Evolutionary conservation across 1,140 invertebrate genomes (phyloP).

Genomic region (Drosophila ananassae): DNA sequence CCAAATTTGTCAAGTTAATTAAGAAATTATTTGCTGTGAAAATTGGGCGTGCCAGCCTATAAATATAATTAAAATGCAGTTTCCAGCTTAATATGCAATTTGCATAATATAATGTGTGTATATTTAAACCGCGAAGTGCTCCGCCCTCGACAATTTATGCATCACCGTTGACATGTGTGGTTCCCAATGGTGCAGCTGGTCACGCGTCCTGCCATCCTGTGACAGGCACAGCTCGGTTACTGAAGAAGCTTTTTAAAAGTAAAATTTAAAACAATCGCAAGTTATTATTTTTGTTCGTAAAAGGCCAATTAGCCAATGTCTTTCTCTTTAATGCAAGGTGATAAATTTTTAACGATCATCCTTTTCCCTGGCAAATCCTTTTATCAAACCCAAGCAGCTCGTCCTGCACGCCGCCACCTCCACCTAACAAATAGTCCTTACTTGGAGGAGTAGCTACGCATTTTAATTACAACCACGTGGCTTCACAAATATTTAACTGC

Average conservation of each 20-base stretch:
- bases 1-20: constrained; percentile 34
- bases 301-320: constrained; percentile 15
- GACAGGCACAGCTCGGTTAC: constrained; percentile 16
- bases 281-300: background rate
- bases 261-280: background rate
- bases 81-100: constrained; percentile 41
- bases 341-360: constrained; percentile 48
- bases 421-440: constrained; percentile 12
- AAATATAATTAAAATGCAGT: constrained; percentile 36
- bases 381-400: constrained; percentile 56
- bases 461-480: constrained; percentile 72
- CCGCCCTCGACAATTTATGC: constrained; percentile 38
- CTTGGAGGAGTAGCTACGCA: constrained; percentile 21
- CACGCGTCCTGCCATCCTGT: constrained; percentile 31
- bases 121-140: constrained; percentile 11
- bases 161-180: constrained; percentile 36
- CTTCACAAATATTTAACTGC: constrained; percentile 56
- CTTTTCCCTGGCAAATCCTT: constrained; percentile 56
- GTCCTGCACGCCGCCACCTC: constrained; percentile 23
- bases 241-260: background rate
- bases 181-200: constrained; percentile 23
- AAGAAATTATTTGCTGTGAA: constrained; percentile 30
- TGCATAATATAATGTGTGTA: constrained; percentile 27
- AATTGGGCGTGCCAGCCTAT: constrained; percentile 18
- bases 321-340: constrained; percentile 1